Evolutionary conservation across 2,888 invertebrate genomes (phyloP).

Genomic region (Branchipolynoe longqiensis): DNA sequence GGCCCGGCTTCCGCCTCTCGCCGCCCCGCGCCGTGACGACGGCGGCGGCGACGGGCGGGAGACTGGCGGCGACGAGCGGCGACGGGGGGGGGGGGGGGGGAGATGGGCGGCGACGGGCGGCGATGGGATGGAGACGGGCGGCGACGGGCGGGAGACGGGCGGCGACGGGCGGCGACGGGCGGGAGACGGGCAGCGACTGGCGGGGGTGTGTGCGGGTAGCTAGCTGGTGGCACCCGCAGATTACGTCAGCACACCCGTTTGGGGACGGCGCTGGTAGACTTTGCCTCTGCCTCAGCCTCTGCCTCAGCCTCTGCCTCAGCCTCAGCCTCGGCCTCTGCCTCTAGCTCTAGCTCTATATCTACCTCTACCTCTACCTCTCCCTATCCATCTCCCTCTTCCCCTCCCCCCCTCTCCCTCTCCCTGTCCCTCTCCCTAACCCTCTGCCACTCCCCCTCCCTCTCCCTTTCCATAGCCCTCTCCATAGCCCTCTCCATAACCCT

Average conservation of each 20-base stretch:
- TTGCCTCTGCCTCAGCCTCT: background rate
- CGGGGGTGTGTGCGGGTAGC: background rate
- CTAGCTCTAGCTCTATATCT: background rate
- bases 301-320: background rate
- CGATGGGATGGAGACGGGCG: too few species aligned
- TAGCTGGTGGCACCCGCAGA: too few species aligned
- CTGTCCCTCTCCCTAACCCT: background rate
- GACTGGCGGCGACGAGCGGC: background rate
- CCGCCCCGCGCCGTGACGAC: too few species aligned
- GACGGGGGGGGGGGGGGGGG: background rate
- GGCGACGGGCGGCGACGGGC: background rate
- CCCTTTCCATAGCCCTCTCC: too few species aligned
- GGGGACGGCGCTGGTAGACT: background rate
- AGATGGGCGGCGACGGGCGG: background rate
- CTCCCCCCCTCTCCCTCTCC: background rate
- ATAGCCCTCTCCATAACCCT: background rate
- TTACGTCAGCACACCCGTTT: too few species aligned
- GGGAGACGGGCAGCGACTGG: background rate
- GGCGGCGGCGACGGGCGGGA: too few species aligned
- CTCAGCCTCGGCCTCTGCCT: background rate
- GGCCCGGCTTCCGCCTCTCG: too few species aligned
- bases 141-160: too few species aligned
- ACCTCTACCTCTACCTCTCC: background rate
- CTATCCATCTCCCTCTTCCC: background rate
- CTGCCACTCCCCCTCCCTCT: background rate